phyloP scores from a whole-genome alignment of 2,888 invertebrate genomes.

The Drosophila lutescens region DNA sequence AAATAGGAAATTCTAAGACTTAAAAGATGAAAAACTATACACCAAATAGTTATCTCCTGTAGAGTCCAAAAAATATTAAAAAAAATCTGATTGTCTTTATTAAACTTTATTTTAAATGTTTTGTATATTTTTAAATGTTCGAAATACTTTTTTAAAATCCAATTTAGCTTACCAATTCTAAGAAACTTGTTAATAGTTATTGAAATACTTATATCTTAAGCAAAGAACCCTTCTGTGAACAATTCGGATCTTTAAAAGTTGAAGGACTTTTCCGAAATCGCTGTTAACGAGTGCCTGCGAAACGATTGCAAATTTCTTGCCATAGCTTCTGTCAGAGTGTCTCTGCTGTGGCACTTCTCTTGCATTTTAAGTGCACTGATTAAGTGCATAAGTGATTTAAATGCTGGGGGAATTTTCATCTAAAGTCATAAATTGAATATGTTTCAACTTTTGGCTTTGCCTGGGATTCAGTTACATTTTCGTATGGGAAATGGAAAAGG shows the following conservation, averaged over 20 bases:
- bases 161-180: too few relatives aligned
- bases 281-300: conserved; percentile 23
- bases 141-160: too few relatives aligned
- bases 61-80: too few relatives aligned
- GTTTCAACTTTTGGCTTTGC: conserved; percentile 59
- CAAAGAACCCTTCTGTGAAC: too few relatives aligned
- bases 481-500: background rate
- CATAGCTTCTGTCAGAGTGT: conserved; percentile 36
- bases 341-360: conserved; percentile 45
- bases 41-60: too few relatives aligned
- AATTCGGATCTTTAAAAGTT: background rate
- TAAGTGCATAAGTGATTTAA: conserved; percentile 68
- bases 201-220: too few relatives aligned
- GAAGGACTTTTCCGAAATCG: background rate
- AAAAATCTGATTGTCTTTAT: background rate
- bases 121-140: too few relatives aligned
- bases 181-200: too few relatives aligned
- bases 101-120: background rate
- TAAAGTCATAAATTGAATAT: conserved; percentile 67
- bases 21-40: too few relatives aligned
- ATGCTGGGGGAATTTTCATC: conserved; percentile 55
- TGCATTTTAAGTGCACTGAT: conserved; percentile 69
- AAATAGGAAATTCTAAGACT: too few relatives aligned
- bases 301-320: conserved; percentile 31
- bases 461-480: conserved; percentile 33